Evolutionary conservation across 2,797 vertebrate genomes (phyloP).

Genomic region (Chaetodon trifasciatus): DNA sequence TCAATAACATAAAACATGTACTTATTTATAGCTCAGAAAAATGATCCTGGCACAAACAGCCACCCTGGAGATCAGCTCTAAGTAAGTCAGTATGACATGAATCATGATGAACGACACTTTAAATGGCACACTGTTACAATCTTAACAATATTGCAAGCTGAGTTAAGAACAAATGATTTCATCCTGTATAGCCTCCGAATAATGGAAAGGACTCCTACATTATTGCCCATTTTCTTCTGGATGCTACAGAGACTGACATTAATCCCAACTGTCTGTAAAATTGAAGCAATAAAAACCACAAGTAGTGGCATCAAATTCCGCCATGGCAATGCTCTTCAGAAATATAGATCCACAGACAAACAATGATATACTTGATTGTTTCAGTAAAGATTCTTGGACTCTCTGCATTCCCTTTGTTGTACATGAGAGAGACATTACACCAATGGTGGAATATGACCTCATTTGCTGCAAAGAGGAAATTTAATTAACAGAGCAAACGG

Average conservation of each 20-base stretch:
- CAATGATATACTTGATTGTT: conserved; percentile 86
- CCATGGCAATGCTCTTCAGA: conserved; percentile 76
- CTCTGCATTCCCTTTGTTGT: conserved; percentile 85
- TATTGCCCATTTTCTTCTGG: conserved; percentile 84
- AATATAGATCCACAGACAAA: conserved; percentile 87
- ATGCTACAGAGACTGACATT: conserved; percentile 85
- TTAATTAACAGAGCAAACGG: conserved; percentile 91
- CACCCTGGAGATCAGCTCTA: conserved; percentile 68
- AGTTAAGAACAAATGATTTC: conserved; percentile 84
- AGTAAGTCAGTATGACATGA: conserved; percentile 80
- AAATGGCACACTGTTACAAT: conserved; percentile 79
- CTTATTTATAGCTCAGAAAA: conserved; percentile 74
- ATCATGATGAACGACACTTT: conserved; percentile 80
- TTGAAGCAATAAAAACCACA: conserved; percentile 88
- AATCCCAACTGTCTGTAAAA: conserved; percentile 90
- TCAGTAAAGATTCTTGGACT: conserved; percentile 85
- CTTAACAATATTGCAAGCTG: conserved; percentile 77
- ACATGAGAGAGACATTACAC: conserved; percentile 89
- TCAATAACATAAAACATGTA: conserved; percentile 69
- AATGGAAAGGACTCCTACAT: conserved; percentile 82
- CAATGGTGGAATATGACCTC: conserved; percentile 87
- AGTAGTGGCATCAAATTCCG: conserved; percentile 84
- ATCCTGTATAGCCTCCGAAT: conserved; percentile 77
- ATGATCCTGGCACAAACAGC: conserved; percentile 67
- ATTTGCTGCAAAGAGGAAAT: conserved; percentile 88